Percentiles rank a stretch among this genome's conserved stretches.
phyloP scores from a whole-genome alignment of 2,113 vertebrate species.

The Neomonachus schauinslandi region DNA sequence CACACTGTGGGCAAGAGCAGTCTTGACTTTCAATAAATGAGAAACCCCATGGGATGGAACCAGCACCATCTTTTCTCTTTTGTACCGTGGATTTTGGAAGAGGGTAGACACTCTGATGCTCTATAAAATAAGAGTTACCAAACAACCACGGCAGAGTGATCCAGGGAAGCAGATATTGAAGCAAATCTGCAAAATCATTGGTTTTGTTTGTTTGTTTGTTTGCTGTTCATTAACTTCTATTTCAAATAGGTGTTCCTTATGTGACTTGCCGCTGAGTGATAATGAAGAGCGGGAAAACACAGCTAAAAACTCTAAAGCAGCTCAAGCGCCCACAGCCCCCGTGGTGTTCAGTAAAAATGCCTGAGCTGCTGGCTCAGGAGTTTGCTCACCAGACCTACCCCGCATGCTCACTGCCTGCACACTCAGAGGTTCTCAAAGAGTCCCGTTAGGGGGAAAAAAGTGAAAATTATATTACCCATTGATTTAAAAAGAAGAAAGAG shows the following conservation, averaged over 20 bases:
- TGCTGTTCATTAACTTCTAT: neutral
- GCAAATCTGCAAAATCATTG: neutral
- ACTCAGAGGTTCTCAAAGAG: neutral
- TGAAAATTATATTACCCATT: neutral
- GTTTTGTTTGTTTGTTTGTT: neutral
- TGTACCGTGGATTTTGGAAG: neutral
- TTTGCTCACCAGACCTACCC: too few relatives aligned
- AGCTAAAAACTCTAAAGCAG: neutral
- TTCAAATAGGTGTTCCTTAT: neutral
- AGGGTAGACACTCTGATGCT: neutral
- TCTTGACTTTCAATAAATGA: neutral
- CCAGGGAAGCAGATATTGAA: neutral
- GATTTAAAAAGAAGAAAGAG: neutral
- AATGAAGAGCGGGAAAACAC: neutral
- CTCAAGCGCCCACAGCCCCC: neutral
- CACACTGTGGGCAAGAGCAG: neutral
- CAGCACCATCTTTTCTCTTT: neutral
- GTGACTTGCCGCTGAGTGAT: neutral
- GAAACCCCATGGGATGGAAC: neutral
- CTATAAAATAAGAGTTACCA: neutral
- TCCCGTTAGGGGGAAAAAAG: neutral
- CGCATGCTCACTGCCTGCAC: rapidly evolving
- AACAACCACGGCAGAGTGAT: neutral
- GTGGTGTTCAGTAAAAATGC: neutral
- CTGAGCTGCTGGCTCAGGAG: neutral